Conservation (phyloP, 2,797 vertebrate genomes). For the Diglossa cyanea region DNA sequence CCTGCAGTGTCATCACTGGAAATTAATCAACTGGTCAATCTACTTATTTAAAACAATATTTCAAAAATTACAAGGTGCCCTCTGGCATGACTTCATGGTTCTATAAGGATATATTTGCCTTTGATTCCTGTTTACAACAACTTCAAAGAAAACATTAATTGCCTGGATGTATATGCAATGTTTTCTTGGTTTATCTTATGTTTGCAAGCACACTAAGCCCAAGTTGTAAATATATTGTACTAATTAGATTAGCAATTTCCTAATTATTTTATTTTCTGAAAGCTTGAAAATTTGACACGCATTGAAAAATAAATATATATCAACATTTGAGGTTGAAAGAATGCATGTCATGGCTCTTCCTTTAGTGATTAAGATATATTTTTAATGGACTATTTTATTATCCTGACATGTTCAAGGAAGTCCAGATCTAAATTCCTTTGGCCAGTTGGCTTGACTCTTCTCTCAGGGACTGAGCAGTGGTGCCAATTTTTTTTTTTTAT, state of each 20-base stretch:
- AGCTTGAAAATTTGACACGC: neutral
- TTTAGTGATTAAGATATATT: neutral
- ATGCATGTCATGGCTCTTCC: neutral
- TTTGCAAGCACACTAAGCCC: neutral
- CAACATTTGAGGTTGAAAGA: neutral
- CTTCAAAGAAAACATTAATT: neutral
- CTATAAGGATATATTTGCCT: neutral
- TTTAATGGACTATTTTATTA: neutral
- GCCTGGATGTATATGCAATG: neutral
- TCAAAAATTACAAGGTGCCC: neutral
- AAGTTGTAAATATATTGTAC: neutral
- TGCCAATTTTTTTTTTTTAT: neutral
- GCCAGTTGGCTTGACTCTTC: neutral
- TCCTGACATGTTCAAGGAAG: neutral
- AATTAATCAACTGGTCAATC: neutral
- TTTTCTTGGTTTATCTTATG: neutral
- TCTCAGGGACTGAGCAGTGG: neutral
- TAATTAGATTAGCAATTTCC: neutral
- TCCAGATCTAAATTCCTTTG: constrained; percentile 26
- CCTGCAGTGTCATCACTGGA: neutral
- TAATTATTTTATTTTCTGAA: neutral
- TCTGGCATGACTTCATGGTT: neutral
- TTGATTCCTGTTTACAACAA: neutral
- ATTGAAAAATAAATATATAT: neutral
- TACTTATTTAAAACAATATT: neutral